phyloP scores from a whole-genome alignment of 2,888 invertebrate genomes.

The Nomada hirtipes region DNA sequence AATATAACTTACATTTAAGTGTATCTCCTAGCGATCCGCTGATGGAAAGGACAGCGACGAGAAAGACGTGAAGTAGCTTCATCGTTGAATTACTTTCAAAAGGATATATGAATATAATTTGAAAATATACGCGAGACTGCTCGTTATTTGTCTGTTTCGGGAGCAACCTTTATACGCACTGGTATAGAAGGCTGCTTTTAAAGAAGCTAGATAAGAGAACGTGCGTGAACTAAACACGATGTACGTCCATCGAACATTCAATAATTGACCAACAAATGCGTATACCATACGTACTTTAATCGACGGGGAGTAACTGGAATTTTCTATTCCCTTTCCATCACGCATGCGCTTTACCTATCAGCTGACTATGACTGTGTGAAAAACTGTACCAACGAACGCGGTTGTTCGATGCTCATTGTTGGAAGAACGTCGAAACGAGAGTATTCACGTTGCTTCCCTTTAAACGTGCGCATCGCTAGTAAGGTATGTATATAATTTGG shows the following conservation, averaged over 20 bases:
- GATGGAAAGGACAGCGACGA: constrained; percentile 84
- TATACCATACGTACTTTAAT: constrained; percentile 62
- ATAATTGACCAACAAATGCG: constrained; percentile 63
- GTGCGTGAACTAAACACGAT: constrained; percentile 65
- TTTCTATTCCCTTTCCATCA: constrained; percentile 44
- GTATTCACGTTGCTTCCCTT: constrained; percentile 83
- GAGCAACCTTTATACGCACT: constrained; percentile 95
- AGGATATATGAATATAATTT: constrained; percentile 38
- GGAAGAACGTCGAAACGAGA: constrained; percentile 83
- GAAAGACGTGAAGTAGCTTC: constrained; percentile 85
- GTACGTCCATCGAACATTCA: constrained; percentile 67
- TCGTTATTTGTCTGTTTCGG: constrained; percentile 57
- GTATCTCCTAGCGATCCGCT: constrained; percentile 85
- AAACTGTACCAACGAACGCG: constrained; percentile 47
- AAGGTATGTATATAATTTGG: constrained; percentile 53
- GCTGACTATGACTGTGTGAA: constrained; percentile 71
- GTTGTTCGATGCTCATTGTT: constrained; percentile 68
- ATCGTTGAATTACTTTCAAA: constrained; percentile 63
- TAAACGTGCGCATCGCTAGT: constrained; percentile 40
- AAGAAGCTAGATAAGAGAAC: constrained; percentile 59
- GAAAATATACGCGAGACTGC: constrained; percentile 39
- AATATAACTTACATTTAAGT: constrained; percentile 88
- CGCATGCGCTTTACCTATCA: constrained; percentile 65
- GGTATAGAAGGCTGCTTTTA: constrained; percentile 91
- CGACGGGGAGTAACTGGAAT: constrained; percentile 57